Percentiles rank a stretch among this genome's conserved stretches.
Evolutionary conservation across 2,888 invertebrate genomes (phyloP).

Genomic region (Bellardia bayeri): DNA sequence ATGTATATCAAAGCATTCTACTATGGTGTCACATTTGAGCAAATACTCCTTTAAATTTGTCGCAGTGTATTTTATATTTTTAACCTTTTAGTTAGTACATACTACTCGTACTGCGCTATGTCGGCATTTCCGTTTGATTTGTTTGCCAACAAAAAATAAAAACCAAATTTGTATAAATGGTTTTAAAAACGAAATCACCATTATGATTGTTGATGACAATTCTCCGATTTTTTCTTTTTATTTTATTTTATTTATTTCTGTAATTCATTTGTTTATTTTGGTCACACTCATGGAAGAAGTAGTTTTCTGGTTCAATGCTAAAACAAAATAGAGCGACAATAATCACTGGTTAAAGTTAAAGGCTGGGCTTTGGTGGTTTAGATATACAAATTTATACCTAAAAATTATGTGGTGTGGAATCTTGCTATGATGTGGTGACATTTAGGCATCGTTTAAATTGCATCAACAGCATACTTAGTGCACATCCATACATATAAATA

Average conservation of each 20-base stretch:
- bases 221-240: background rate
- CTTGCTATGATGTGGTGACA: background rate
- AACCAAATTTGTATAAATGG: background rate
- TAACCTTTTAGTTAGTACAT: too few species aligned
- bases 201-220: conserved; percentile 14
- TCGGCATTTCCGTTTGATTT: conserved; percentile 5
- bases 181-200: background rate
- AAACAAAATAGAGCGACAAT: conserved; percentile 33
- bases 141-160: background rate
- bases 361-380: conserved; percentile 5
- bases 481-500: too few species aligned
- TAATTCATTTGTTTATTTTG: background rate
- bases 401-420: background rate
- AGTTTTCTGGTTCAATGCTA: conserved; percentile 38
- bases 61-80: too few species aligned
- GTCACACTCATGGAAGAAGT: background rate
- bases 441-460: background rate
- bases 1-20: too few species aligned
- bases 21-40: too few species aligned
- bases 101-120: background rate
- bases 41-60: background rate
- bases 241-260: conserved; percentile 4
- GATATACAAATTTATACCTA: background rate
- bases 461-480: too few species aligned
- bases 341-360: conserved; percentile 1